Evolutionary conservation across 1,140 invertebrate species (phyloP), one percentile per base, ranked within the genome.

Genomic region (Zaprionus vittiger): DNA sequence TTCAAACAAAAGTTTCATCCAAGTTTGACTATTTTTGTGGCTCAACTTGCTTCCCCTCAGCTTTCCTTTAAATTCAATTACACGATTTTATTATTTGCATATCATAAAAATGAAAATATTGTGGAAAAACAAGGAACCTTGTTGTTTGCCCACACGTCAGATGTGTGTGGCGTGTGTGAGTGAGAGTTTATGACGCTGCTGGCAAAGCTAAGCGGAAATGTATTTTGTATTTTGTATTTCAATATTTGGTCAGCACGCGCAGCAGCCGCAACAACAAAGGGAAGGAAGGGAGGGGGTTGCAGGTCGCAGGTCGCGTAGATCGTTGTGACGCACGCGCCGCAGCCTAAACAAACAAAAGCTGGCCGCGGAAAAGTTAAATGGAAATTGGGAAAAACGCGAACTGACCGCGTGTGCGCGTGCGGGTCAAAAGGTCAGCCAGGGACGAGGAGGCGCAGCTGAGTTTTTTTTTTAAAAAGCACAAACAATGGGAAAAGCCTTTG

Each of bases 291-390:
- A 2, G 9, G 47, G 20, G 0, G 24, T 15, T 37, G 57, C 47
- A 38, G 31, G 22, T 37, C 34, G 24, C n/a, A 54, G 41, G 41
- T 54, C n/a, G 44, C 15, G 38, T 37, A 41, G 26, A 11, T 54
- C 26, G 38, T n/a, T 5, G n/a, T 6, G 15, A 7, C 15, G 41
- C n/a, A 47, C 41, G 41, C 41, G 41, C n/a, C 41, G 41, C n/a
- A 17, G 37, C 74, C 74, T 77, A 77, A 77, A 77, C 69, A 77
- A 77, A 77, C 74, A 77, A 77, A 77, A 77, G 74, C 74, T 76
- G 73, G 37, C 52, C 37, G 47, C 61, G 57, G 49, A 47, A 57
- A 57, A 44, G 17, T 49, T 7, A 14, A 61, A 59, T 57, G 38
- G 38, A 59, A 67, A 68, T 68, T 73, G 79, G 59, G 74, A 70